Evolutionary conservation across 2,888 invertebrate genomes (phyloP).

Genomic region (Drosophila austrosaltans): DNA sequence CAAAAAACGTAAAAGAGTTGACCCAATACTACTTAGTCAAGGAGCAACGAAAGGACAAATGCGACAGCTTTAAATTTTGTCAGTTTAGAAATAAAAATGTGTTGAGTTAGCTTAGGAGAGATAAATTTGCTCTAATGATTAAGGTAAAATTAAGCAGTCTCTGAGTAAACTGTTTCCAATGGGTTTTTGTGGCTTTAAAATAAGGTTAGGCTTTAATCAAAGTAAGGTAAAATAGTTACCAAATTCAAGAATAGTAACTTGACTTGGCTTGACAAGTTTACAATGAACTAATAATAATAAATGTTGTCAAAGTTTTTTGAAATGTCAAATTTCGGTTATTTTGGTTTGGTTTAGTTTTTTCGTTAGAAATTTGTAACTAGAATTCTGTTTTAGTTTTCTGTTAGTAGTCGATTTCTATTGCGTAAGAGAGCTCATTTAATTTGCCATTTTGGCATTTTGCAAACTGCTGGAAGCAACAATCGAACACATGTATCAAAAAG

Average conservation of each 20-base stretch:
- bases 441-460: conserved; percentile 54
- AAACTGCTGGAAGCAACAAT: conserved; percentile 9
- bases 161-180: too few relatives aligned
- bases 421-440: neutral
- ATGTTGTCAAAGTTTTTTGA: too few relatives aligned
- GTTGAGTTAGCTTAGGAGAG: neutral
- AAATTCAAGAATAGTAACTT: too few relatives aligned
- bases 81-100: neutral
- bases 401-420: neutral
- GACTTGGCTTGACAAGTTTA: neutral
- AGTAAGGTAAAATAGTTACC: too few relatives aligned
- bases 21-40: neutral
- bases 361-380: neutral
- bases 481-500: neutral
- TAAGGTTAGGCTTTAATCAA: too few relatives aligned
- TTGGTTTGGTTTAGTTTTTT: neutral
- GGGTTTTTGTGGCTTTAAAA: too few relatives aligned
- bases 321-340: neutral
- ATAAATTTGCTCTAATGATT: too few relatives aligned
- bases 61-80: neutral
- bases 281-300: neutral
- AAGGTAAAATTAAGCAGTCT: too few relatives aligned
- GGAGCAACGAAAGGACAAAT: neutral
- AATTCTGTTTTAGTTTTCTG: neutral
- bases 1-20: neutral